Evolutionary conservation across 2,797 vertebrate species (phyloP).

Genomic region (Babyrousa celebensis): DNA sequence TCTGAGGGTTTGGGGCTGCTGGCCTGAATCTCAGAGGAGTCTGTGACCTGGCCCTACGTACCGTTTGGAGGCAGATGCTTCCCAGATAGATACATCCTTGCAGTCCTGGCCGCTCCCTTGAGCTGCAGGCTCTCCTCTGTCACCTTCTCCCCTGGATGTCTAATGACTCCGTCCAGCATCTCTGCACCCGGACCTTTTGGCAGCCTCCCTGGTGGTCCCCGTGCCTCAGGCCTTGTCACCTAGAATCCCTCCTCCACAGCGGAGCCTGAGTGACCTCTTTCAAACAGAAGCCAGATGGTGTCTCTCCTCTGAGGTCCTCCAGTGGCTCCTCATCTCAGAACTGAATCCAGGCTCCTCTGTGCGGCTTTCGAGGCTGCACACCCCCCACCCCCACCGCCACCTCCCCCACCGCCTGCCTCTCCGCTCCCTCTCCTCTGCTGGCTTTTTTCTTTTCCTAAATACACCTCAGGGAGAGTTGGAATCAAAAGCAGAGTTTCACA

Average conservation of each 20-base stretch:
- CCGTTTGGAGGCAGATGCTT: neutral
- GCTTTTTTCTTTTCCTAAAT: neutral
- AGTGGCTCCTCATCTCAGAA: neutral
- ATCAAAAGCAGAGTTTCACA: neutral
- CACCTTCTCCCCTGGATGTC: neutral
- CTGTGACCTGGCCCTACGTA: neutral
- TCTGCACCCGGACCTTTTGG: neutral
- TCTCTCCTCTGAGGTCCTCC: neutral
- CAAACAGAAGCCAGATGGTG: neutral
- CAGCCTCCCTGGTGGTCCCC: neutral
- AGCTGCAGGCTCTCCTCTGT: neutral
- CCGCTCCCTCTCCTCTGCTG: no score
- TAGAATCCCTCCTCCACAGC: neutral
- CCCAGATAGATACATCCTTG: neutral
- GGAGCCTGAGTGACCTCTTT: neutral
- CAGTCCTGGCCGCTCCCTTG: neutral
- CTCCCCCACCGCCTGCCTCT: neutral
- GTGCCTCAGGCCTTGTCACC: neutral
- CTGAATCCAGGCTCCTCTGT: neutral
- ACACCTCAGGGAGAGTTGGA: neutral
- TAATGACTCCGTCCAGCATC: neutral
- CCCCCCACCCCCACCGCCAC: accelerated
- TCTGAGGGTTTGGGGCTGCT: neutral
- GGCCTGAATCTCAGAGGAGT: neutral
- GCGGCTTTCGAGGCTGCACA: neutral